These are phyloP conservation scores for Oligia strigilis DNA, from an alignment of 2,888 invertebrate genomes.

Conservation along the genomic window DNA sequence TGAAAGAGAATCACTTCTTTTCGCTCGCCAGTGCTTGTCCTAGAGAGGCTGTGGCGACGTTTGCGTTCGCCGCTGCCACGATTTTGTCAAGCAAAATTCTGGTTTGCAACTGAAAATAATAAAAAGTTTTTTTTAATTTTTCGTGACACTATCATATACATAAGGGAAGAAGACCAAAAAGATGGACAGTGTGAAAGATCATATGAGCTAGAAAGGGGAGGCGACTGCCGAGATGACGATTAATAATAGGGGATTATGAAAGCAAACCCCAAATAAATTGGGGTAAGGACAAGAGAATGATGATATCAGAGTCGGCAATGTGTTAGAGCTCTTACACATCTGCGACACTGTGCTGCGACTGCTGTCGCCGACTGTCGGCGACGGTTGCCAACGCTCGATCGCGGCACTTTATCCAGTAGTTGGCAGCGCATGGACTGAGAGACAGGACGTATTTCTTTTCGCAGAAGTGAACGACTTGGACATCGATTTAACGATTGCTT, in stretches of 20 bases:
- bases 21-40: constrained; percentile 86
- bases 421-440: too few relatives aligned
- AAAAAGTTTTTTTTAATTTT: background rate
- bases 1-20: constrained; percentile 79
- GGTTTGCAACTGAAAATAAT: constrained; percentile 79
- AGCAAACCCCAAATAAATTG: background rate
- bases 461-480: too few relatives aligned
- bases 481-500: too few relatives aligned
- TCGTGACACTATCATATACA: background rate
- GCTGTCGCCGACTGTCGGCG: too few relatives aligned
- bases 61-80: constrained; percentile 82
- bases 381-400: too few relatives aligned
- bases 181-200: background rate
- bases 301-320: background rate
- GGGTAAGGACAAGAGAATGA: background rate
- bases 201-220: background rate
- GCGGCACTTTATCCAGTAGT: too few relatives aligned
- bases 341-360: too few relatives aligned
- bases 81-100: constrained; percentile 84
- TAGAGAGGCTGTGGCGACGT: constrained; percentile 84
- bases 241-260: background rate
- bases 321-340: too few relatives aligned
- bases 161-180: background rate
- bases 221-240: background rate
- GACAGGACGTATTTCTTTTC: too few relatives aligned